Percentiles rank a stretch among this genome's conserved stretches.
Conservation (phyloP, 2,888 invertebrate species). For the Phorcus lineatus region DNA sequence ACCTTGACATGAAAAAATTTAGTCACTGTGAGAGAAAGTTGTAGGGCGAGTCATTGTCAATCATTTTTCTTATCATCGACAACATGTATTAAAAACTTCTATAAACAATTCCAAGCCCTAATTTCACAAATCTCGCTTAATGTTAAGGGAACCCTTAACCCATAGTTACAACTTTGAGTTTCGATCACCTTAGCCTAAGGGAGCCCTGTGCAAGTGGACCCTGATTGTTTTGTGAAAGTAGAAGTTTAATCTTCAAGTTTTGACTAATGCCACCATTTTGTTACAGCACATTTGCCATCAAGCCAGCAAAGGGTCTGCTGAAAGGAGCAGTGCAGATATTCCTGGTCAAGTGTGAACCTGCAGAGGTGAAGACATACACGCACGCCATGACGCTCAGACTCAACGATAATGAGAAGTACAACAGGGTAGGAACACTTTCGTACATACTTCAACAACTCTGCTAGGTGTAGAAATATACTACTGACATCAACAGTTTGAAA, state of each 20-base stretch:
- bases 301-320: slow-evolving; percentile 71
- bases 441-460: background rate
- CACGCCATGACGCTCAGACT: slow-evolving; percentile 62
- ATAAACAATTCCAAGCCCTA: no score
- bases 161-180: no score
- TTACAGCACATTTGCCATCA: slow-evolving; percentile 68
- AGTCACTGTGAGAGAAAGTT: background rate
- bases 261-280: no score
- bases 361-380: slow-evolving; percentile 65
- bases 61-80: no score
- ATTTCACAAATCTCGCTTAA: no score
- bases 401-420: slow-evolving; percentile 70
- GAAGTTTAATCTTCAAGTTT: no score
- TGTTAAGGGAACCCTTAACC: no score
- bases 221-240: no score
- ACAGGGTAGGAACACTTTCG: slow-evolving; percentile 54
- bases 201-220: no score
- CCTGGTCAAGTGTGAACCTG: slow-evolving; percentile 66
- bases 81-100: no score
- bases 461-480: no score
- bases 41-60: background rate
- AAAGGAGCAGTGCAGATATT: slow-evolving; percentile 67
- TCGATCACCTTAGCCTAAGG: no score
- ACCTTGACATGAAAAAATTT: background rate
- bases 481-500: background rate